Conservation (phyloP, 2,113 vertebrate species). For the Hassar affinis region DNA sequence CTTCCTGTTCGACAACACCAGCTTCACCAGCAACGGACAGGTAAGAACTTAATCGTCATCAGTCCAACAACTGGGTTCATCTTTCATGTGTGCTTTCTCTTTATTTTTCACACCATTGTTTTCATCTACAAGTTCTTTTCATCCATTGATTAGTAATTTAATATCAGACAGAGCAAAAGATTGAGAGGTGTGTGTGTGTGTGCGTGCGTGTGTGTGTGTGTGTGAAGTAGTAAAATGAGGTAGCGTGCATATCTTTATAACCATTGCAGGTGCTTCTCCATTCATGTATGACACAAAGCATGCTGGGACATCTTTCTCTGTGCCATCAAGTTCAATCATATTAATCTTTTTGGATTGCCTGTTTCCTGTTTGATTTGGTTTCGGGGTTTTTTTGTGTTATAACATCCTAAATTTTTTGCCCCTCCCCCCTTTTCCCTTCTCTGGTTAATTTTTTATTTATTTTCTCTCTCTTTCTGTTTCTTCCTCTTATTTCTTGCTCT, state of each 20-base stretch:
- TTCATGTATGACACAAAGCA: constrained; percentile 70
- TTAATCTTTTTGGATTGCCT: constrained; percentile 71
- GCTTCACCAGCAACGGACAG: constrained; percentile 95
- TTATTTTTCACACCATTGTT: constrained; percentile 15
- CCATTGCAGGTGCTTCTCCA: constrained; percentile 65
- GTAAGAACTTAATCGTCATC: constrained; percentile 64
- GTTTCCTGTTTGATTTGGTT: constrained; percentile 60
- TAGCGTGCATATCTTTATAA: constrained; percentile 47
- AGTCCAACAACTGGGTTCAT: neutral
- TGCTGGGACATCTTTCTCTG: constrained; percentile 71
- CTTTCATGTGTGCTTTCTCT: constrained; percentile 19
- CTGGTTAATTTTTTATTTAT: constrained; percentile 26
- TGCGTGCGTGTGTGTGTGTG: neutral
- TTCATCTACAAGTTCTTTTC: constrained; percentile 5
- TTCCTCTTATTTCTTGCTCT: constrained; percentile 70
- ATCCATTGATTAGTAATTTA: neutral
- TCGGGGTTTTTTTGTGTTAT: constrained; percentile 66
- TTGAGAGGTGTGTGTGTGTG: neutral
- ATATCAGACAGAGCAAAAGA: neutral
- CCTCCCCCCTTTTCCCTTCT: constrained; percentile 21
- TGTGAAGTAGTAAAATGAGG: constrained; percentile 9
- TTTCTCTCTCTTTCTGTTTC: constrained; percentile 48
- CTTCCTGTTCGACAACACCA: constrained; percentile 91
- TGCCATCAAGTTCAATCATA: constrained; percentile 78
- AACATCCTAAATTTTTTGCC: constrained; percentile 74